Conservation (phyloP, 1,140 invertebrate species). For the Bicyclus anynana region DNA sequence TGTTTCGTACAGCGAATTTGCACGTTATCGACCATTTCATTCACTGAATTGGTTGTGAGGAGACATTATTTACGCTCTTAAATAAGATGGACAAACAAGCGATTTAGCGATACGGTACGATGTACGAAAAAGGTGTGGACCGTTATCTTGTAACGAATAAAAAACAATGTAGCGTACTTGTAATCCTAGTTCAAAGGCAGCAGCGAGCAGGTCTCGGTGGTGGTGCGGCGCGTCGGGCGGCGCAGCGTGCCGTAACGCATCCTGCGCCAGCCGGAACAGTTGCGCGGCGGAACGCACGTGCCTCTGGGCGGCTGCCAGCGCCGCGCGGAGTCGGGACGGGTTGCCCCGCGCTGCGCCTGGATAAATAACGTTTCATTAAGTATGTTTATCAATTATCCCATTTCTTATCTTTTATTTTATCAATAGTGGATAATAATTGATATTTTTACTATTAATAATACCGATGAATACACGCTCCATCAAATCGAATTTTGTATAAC, state of each 20-base stretch:
- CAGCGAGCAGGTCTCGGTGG: slow-evolving; percentile 83
- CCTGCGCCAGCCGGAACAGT: slow-evolving; percentile 90
- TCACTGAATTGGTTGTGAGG: no score
- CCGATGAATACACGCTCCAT: no score
- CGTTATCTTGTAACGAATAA: background rate
- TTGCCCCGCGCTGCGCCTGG: slow-evolving; percentile 79
- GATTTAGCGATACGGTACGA: no score
- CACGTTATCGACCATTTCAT: no score
- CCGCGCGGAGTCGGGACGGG: slow-evolving; percentile 81
- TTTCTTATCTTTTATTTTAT: no score
- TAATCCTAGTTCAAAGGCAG: slow-evolving; percentile 88
- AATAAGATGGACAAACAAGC: no score
- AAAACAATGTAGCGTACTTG: slow-evolving; percentile 77
- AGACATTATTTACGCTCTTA: no score
- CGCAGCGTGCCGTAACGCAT: slow-evolving; percentile 89
- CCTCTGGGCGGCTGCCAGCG: slow-evolving; percentile 86
- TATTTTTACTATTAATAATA: no score
- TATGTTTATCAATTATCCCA: no score
- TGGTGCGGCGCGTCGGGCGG: slow-evolving; percentile 85
- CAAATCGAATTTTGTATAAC: no score
- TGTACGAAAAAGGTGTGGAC: background rate
- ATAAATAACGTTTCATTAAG: background rate
- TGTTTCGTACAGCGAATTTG: no score
- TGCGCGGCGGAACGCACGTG: slow-evolving; percentile 91
- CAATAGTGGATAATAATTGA: no score